Percentiles rank a stretch among this genome's conserved stretches.
These are phyloP conservation scores for Pecten maximus DNA, from an alignment of 2,888 invertebrate species.

Conservation along the genomic window DNA sequence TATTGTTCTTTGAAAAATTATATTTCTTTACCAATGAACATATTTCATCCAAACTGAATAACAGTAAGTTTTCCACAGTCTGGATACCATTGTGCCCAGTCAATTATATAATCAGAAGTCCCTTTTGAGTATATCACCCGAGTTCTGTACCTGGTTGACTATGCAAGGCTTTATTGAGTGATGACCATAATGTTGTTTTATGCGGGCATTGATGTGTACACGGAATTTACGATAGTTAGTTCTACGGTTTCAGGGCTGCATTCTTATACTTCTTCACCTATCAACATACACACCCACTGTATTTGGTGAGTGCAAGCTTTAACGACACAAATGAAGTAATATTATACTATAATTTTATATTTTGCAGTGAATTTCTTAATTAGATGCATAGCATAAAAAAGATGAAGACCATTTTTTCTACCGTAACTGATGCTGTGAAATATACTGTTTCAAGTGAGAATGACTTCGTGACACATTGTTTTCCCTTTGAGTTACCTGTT, in stretches of 20 bases:
- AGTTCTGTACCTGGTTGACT: background rate
- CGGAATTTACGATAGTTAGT: background rate
- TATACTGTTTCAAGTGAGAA: background rate
- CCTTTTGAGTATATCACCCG: no score
- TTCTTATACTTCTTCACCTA: background rate
- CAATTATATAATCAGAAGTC: background rate
- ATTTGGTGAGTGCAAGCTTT: background rate
- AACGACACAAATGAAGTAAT: background rate
- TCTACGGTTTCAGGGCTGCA: background rate
- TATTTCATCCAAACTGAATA: background rate
- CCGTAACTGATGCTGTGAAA: background rate
- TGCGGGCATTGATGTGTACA: background rate
- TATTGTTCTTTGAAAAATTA: background rate
- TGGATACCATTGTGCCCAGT: background rate
- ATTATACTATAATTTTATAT: constrained; percentile 16
- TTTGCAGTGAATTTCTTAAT: background rate
- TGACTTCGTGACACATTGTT: background rate
- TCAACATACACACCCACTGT: background rate
- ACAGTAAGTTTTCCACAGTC: background rate
- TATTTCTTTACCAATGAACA: background rate
- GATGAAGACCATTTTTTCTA: background rate
- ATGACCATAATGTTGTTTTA: background rate
- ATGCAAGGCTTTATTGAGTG: background rate
- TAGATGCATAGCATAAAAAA: background rate
- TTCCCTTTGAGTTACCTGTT: background rate